Base-by-base conservation (phyloP, 2,888 invertebrate species). In the Therioaphis trifolii region DNA sequence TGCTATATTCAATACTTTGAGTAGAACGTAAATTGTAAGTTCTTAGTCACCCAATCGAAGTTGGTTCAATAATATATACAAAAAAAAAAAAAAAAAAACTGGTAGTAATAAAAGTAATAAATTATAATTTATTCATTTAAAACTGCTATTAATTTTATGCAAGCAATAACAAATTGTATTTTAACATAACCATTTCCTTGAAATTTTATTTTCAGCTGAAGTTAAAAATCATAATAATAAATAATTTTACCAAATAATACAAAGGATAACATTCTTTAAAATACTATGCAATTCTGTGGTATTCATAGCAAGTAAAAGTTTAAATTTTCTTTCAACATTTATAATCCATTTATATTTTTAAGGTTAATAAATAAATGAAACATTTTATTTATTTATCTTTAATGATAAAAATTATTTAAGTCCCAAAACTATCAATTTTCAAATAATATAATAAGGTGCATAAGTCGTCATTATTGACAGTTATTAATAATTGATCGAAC, bases 41-140 rank as follows among this genome's bases (percentile, higher is more conserved):
- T 12, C n/a, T 61, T 43, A 14, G 43, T 58, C 58, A n/a, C 24
- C 9, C 15, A 29, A 2, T 9, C 12, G 40, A 61, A 18, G 24
- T 5, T 3, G 4, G 46, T 29, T 40, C n/a, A 61, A 76, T 43
- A 58, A 15, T 49, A 49, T 24, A n/a, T 61, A 58, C 12, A 5
- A 18, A 63, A 63, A 61, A n/a, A 68, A n/a, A 46, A 58, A 4
- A 5, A 18, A 63, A 63, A 61, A n/a, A 68, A 24, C 12, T 24
- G 5, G 27, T 2, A 58, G 27, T 18, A 61, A 27, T 43, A 12
- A 75, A 40, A 40, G 46, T 46, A 76, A n/a, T 1, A n/a, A n/a
- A 75, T n/a, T 14, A 2, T 61, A 76, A 76, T 76, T 76, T 29
- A 76, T 76, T 46, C n/a, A 27, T 43, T 24, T 61, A 7, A 61